Conservation (phyloP, 2,888 invertebrate species). For the Limnephilus rhombicus region DNA sequence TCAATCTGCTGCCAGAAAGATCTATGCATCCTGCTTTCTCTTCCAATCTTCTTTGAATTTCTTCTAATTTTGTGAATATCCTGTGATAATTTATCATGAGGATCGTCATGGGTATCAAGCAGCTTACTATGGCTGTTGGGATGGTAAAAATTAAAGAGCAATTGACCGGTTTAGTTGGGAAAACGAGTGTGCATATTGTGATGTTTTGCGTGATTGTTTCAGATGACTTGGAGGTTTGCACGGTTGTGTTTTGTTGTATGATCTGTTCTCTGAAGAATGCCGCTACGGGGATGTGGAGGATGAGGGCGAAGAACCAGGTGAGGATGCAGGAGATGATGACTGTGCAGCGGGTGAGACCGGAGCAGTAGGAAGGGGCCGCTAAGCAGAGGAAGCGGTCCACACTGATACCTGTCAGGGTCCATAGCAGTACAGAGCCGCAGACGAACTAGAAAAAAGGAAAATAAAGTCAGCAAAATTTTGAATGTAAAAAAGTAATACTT, state of each 20-base stretch:
- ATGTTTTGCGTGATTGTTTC: slow-evolving; percentile 46
- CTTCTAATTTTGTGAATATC: slow-evolving; percentile 73
- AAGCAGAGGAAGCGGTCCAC: slow-evolving; percentile 78
- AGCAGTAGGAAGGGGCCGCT: slow-evolving; percentile 77
- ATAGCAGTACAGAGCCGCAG: slow-evolving; percentile 78
- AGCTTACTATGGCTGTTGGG: slow-evolving; percentile 74
- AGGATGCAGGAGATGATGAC: slow-evolving; percentile 72
- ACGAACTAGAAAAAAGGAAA: slow-evolving; percentile 74
- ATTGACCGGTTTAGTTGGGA: slow-evolving; percentile 74
- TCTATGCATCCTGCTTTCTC: slow-evolving; percentile 59
- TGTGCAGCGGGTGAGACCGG: slow-evolving; percentile 73
- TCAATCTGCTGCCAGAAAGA: slow-evolving; percentile 71
- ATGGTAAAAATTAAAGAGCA: slow-evolving; percentile 76
- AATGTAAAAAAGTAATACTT: background rate
- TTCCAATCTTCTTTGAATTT: slow-evolving; percentile 61
- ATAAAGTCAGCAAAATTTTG: slow-evolving; percentile 34
- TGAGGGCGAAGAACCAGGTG: slow-evolving; percentile 75
- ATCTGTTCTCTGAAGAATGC: slow-evolving; percentile 75
- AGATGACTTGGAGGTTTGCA: background rate
- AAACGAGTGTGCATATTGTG: slow-evolving; percentile 77
- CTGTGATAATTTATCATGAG: slow-evolving; percentile 77
- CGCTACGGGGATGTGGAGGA: slow-evolving; percentile 75
- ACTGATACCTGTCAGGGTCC: slow-evolving; percentile 79
- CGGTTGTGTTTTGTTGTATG: slow-evolving; percentile 66
- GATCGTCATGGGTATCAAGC: slow-evolving; percentile 76